These are phyloP conservation scores for Octodonta nipae DNA, from an alignment of 2,888 invertebrate genomes.

Conservation along the genomic window DNA sequence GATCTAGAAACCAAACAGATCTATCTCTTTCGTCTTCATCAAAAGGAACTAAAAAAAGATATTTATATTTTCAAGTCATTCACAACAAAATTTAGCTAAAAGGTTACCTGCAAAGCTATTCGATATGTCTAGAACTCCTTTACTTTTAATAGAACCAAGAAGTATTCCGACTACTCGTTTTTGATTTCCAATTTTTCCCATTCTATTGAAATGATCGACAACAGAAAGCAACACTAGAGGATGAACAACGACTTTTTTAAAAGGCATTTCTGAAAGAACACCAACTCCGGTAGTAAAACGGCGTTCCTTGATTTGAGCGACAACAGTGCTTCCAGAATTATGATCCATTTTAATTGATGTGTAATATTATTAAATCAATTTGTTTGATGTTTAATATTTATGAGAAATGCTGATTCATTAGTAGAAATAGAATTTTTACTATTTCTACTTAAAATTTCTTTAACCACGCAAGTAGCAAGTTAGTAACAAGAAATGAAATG, in stretches of 20 bases:
- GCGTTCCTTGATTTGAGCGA: too few relatives aligned
- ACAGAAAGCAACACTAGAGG: conserved; percentile 95
- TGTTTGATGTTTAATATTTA: too few relatives aligned
- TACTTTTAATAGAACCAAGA: conserved; percentile 87
- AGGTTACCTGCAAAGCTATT: conserved; percentile 99
- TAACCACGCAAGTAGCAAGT: too few relatives aligned
- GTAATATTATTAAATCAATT: too few relatives aligned
- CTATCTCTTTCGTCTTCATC: conserved; percentile 99
- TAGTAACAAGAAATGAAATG: too few relatives aligned
- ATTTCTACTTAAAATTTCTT: too few relatives aligned
- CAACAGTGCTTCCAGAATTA: too few relatives aligned
- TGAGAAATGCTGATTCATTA: too few relatives aligned
- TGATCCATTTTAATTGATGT: too few relatives aligned
- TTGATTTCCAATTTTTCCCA: conserved; percentile 97
- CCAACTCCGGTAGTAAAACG: too few relatives aligned
- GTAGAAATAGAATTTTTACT: too few relatives aligned
- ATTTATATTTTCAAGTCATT: neutral
- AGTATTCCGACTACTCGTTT: conserved; percentile 96
- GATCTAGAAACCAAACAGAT: conserved; percentile 98
- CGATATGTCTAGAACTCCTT: conserved; percentile 92
- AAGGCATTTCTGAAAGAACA: conserved; percentile 52
- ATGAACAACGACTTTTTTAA: conserved; percentile 91
- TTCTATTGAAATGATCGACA: conserved; percentile 98
- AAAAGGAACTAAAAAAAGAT: conserved; percentile 76
- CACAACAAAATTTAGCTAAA: neutral